Base-by-base conservation (phyloP, 2,888 invertebrate species). In the Endotricha flammealis region DNA sequence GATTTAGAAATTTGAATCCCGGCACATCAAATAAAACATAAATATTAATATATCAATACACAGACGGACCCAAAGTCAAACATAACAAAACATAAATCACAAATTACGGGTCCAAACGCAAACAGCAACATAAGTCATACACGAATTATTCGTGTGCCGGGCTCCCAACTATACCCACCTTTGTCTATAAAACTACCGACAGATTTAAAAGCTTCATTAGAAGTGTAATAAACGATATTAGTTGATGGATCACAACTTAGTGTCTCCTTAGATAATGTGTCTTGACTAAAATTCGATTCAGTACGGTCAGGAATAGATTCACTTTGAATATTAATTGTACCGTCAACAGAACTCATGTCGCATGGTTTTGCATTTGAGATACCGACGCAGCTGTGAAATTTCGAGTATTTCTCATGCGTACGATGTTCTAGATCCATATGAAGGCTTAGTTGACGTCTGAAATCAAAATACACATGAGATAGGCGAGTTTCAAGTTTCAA, bases 71-170 rank as follows among this genome's bases (percentile, higher is more conserved):
- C 4, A 11, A 17, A n/a, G 12, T 22, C 4, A 10, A 23, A 24
- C 25, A 33, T 8, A 7, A 17, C 2, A 17, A 11, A 10, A 13
- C 14, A 10, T 33, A n/a, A n/a, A n/a, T 33, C 32, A 3, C 7
- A 16, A 17, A 25, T 33, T 17, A 25, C 25, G 7, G 8, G n/a
- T 2, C 6, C 4, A n/a, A 11, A 20, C n/a, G 2, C 13, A 13
- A 24, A 32, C n/a, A n/a, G n/a, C n/a, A n/a, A n/a, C n/a, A n/a
- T n/a, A n/a, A 40, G 36, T 64, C 45, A 80, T 11, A 77, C 72
- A 35, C 67, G 66, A 33, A 82, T 77, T 39, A 78, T 75, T 43
- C 73, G 76, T 1, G 74, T 78, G 0, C 70, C 77, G 0, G 83
- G 79, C 42, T 80, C 78, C 83, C 83, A 83, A 10, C 65, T 72